Evolutionary conservation across 92 coral and sea anemone genomes (phyloP).

Genomic region (Virgularia gustaviana): DNA sequence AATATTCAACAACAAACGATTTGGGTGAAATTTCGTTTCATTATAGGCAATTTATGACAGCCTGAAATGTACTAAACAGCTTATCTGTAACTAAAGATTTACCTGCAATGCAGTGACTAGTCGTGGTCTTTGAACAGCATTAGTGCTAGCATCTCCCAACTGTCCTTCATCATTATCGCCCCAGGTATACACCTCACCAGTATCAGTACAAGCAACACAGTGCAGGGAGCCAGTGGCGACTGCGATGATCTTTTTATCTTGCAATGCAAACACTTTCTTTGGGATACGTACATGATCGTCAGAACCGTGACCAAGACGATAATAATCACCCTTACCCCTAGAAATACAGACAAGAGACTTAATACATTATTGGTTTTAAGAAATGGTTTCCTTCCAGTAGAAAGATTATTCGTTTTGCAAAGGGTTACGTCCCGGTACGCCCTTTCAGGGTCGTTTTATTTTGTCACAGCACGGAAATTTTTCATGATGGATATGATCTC

Average conservation of each 20-base stretch:
- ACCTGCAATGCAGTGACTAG: slow-evolving; percentile 98
- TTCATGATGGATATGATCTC: too few species aligned
- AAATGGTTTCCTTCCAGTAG: not conserved
- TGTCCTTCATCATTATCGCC: slow-evolving; percentile 99
- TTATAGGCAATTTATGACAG: too few species aligned
- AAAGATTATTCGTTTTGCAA: too few species aligned
- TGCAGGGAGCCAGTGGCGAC: slow-evolving; percentile 95
- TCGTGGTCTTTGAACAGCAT: slow-evolving; percentile 88
- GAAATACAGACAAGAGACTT: not conserved
- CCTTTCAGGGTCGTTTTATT: too few species aligned
- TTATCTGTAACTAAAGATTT: not conserved
- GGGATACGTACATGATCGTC: slow-evolving; percentile 98
- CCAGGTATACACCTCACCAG: slow-evolving; percentile 98
- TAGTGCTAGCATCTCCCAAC: slow-evolving; percentile 95
- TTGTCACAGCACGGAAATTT: too few species aligned
- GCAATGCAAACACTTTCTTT: slow-evolving; percentile 83
- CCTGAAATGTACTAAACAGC: too few species aligned
- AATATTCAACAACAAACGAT: too few species aligned
- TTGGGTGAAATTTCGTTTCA: too few species aligned
- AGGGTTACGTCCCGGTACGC: too few species aligned
- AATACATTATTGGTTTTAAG: not conserved
- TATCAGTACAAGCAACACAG: slow-evolving; percentile 95
- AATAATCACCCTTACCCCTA: slow-evolving; percentile 98
- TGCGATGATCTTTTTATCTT: slow-evolving; percentile 80
- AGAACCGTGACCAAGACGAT: slow-evolving; percentile 95